Conservation (phyloP, 2,113 vertebrate genomes). For the Hydropotes inermis region DNA sequence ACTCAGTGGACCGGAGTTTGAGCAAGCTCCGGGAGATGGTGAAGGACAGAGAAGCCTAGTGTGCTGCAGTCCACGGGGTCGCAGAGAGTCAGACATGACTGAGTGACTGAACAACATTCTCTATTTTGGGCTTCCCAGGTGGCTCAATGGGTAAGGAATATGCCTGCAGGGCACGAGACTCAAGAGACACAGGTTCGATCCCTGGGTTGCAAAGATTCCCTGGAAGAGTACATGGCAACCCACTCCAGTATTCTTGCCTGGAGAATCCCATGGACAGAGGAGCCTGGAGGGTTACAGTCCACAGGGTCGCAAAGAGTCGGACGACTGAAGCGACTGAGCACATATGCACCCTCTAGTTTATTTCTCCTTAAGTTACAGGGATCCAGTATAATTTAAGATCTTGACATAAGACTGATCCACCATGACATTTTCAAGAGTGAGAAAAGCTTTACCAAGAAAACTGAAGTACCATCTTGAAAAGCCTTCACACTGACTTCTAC, state of each 20-base stretch:
- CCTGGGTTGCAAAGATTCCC: background rate
- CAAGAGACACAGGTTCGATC: background rate
- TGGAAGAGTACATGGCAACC: background rate
- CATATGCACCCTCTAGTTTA: background rate
- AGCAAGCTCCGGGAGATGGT: background rate
- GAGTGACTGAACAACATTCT: background rate
- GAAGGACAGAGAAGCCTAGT: background rate
- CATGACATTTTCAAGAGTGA: background rate
- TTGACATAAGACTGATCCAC: background rate
- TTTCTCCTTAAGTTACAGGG: constrained; percentile 26
- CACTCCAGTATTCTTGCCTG: background rate
- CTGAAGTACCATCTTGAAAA: constrained; percentile 23
- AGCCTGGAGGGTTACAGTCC: background rate
- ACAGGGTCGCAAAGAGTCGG: background rate
- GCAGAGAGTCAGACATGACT: background rate
- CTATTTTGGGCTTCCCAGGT: background rate
- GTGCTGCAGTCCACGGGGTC: background rate
- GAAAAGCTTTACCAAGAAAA: constrained; percentile 32
- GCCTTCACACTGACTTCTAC: background rate
- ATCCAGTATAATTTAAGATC: constrained; percentile 17
- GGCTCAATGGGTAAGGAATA: background rate
- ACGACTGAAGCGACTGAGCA: background rate
- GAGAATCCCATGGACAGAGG: background rate
- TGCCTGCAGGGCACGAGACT: background rate
- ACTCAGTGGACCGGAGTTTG: background rate